phyloP scores from a whole-genome alignment of 2,888 invertebrate species.

The Sycophila texana region DNA sequence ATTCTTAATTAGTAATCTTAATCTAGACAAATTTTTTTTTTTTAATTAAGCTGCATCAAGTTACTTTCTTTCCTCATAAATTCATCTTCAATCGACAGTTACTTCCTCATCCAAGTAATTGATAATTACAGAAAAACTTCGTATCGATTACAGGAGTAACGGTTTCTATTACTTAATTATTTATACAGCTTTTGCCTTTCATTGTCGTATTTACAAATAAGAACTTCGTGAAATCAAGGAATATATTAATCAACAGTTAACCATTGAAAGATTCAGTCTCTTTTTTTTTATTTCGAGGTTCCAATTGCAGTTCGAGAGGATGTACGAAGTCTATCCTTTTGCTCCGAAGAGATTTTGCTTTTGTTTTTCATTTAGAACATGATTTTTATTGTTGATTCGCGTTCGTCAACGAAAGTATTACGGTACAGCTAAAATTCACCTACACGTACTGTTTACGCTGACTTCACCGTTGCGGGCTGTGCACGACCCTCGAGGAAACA shows the following conservation, averaged over 20 bases:
- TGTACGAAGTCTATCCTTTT: constrained; percentile 1
- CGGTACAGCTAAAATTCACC: constrained; percentile 36
- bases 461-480: constrained; percentile 21
- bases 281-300: constrained; percentile 35
- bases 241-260: constrained; percentile 39
- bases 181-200: constrained; percentile 47
- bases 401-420: constrained; percentile 37
- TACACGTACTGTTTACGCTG: constrained; percentile 25
- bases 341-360: not conserved
- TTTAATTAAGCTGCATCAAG: constrained; percentile 51
- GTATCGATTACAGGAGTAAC: constrained; percentile 42
- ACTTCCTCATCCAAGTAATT: constrained; percentile 35
- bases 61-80: constrained; percentile 32
- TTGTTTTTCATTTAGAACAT: not conserved
- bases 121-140: constrained; percentile 47
- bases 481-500: constrained; percentile 25
- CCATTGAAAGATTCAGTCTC: constrained; percentile 50
- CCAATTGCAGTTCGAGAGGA: constrained; percentile 41
- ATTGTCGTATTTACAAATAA: constrained; percentile 51
- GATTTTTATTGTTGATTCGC: not conserved
- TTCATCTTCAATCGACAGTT: constrained; percentile 37
- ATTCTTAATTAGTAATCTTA: constrained; percentile 53
- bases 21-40: constrained; percentile 28
- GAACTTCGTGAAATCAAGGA: constrained; percentile 41
- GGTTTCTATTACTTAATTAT: constrained; percentile 46